Conservation (phyloP, 2,113 vertebrate species). For the Alethe castanea region DNA sequence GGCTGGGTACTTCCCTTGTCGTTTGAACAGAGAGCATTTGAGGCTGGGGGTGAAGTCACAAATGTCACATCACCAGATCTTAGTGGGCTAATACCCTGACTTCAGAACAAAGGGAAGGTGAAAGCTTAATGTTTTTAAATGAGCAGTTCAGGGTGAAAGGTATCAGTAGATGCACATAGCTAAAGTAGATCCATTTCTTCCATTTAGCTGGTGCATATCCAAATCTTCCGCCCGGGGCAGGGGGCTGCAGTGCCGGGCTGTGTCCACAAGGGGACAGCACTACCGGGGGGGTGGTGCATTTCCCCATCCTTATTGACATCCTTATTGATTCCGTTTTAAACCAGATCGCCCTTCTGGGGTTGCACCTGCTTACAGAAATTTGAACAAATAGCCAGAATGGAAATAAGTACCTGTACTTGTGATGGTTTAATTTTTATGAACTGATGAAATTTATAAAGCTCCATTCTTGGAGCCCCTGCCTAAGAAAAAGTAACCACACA, state of each 20-base stretch:
- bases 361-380: background rate
- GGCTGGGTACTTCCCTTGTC: background rate
- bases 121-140: background rate
- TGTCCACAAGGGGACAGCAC: no score
- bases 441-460: background rate
- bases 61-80: background rate
- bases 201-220: accelerated
- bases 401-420: background rate
- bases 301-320: background rate
- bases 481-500: background rate
- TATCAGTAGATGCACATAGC: background rate
- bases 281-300: background rate
- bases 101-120: background rate
- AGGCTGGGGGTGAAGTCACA: background rate
- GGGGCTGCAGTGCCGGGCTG: no score
- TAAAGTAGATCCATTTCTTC: background rate
- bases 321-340: background rate
- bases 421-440: background rate
- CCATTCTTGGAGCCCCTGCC: background rate
- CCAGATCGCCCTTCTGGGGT: background rate
- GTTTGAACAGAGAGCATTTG: background rate
- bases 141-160: background rate
- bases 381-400: background rate
- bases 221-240: background rate
- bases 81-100: background rate